These are phyloP conservation scores for Platysternon megacephalum DNA, from an alignment of 2,113 vertebrate species.

Conservation along the genomic window DNA sequence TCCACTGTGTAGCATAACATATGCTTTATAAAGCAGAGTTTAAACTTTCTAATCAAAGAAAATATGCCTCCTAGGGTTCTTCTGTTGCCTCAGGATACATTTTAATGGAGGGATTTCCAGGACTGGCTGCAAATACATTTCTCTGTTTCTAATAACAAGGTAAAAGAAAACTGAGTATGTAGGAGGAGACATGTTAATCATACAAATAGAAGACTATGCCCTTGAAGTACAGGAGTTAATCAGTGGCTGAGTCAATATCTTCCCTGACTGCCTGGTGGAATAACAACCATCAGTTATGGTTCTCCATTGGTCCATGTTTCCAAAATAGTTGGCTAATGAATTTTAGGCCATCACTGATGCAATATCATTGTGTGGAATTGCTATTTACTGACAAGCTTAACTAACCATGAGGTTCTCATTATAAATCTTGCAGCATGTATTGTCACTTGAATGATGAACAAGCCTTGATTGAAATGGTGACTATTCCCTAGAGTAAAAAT, in stretches of 20 bases:
- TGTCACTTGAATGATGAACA: conserved; percentile 25
- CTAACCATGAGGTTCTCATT: neutral
- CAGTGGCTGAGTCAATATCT: neutral
- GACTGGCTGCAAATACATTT: conserved; percentile 49
- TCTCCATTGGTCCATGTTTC: neutral
- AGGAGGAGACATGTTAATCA: conserved; percentile 9
- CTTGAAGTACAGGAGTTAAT: conserved; percentile 27
- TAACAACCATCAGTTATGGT: neutral
- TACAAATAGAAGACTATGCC: conserved; percentile 2
- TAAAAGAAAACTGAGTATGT: neutral
- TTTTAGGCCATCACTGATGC: neutral
- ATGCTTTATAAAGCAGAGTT: neutral
- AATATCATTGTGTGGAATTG: rapidly evolving
- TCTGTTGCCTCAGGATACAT: conserved; percentile 5
- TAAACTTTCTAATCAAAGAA: conserved; percentile 9
- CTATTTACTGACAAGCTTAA: neutral
- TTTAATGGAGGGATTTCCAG: conserved; percentile 55
- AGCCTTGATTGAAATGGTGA: neutral
- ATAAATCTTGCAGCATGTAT: neutral
- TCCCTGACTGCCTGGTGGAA: neutral
- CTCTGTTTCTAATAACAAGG: neutral
- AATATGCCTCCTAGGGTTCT: neutral
- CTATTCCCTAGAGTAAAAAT: neutral
- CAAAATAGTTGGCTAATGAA: neutral
- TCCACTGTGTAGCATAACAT: rapidly evolving